Percentiles rank a stretch among this genome's conserved stretches.
These are phyloP conservation scores for Lytechinus pictus DNA, from an alignment of 35 echinoderm and acorn worm genomes.

Conservation along the genomic window DNA sequence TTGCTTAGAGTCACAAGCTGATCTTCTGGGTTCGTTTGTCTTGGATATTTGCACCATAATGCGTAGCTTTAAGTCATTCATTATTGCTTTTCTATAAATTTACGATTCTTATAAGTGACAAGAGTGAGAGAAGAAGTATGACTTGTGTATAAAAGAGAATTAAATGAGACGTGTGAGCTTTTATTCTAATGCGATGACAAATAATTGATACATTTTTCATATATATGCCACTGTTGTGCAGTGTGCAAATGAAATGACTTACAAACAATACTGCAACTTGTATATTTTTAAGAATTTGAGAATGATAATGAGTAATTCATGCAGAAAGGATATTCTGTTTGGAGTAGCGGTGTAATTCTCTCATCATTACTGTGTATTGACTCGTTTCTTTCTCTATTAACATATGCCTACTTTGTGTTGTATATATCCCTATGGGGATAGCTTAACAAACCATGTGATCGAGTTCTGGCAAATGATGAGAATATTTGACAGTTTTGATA, in stretches of 20 bases:
- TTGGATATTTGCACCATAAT: background rate
- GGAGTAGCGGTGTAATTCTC: background rate
- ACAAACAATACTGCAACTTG: slow-evolving; percentile 11
- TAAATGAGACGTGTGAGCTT: background rate
- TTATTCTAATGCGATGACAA: slow-evolving; percentile 13
- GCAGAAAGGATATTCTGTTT: background rate
- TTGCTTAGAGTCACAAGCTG: background rate
- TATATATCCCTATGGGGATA: background rate
- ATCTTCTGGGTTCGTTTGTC: background rate
- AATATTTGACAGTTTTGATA: slow-evolving; percentile 7
- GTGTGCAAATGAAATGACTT: background rate
- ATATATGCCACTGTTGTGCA: slow-evolving; percentile 18
- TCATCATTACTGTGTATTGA: background rate
- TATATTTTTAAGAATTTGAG: slow-evolving; percentile 21
- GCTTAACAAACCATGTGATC: background rate
- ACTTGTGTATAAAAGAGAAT: background rate
- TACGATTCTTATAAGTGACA: background rate
- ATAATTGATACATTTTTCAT: background rate
- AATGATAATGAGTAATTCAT: slow-evolving; percentile 6
- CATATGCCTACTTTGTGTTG: slow-evolving; percentile 3
- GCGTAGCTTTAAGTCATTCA: background rate
- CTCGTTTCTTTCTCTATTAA: background rate
- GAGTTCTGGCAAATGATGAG: background rate
- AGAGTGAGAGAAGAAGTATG: background rate
- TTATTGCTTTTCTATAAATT: slow-evolving; percentile 7